phyloP scores from a whole-genome alignment of 23 tunicate species.

The Oikopleura dioica region DNA sequence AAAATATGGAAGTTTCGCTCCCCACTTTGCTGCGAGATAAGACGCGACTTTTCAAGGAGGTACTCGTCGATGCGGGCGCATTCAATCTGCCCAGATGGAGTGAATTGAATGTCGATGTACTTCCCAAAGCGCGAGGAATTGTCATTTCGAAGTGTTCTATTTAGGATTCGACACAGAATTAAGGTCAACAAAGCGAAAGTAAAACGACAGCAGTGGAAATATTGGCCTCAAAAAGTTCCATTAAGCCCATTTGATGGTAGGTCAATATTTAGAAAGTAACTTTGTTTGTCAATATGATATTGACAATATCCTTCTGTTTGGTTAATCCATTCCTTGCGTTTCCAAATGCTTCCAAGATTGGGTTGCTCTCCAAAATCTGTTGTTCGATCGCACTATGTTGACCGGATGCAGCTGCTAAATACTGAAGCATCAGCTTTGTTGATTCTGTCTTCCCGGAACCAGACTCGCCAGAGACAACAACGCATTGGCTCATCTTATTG shows the following conservation, averaged over 20 bases:
- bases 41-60: slow-evolving; percentile 38
- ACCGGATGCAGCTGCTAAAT: slow-evolving; percentile 44
- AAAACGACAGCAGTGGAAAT: too few species aligned
- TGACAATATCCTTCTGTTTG: too few species aligned
- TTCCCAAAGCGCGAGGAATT: slow-evolving; percentile 97
- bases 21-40: slow-evolving; percentile 48
- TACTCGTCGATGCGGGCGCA: slow-evolving; percentile 78
- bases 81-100: slow-evolving; percentile 50
- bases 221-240: too few species aligned
- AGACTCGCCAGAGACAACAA: slow-evolving; percentile 61
- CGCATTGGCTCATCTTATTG: not conserved
- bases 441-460: slow-evolving; percentile 95
- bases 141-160: slow-evolving; percentile 78
- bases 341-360: slow-evolving; percentile 80
- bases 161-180: too few species aligned
- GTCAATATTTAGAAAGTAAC: too few species aligned
- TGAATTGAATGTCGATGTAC: slow-evolving; percentile 50
- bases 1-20: slow-evolving; percentile 85
- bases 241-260: too few species aligned
- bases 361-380: slow-evolving; percentile 65
- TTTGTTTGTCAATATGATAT: too few species aligned
- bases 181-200: too few species aligned
- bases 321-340: too few species aligned
- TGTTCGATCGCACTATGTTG: slow-evolving; percentile 44
- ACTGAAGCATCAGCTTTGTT: slow-evolving; percentile 66